Base-by-base conservation (phyloP, 2,113 vertebrate genomes). In the Crocuta crocuta region DNA sequence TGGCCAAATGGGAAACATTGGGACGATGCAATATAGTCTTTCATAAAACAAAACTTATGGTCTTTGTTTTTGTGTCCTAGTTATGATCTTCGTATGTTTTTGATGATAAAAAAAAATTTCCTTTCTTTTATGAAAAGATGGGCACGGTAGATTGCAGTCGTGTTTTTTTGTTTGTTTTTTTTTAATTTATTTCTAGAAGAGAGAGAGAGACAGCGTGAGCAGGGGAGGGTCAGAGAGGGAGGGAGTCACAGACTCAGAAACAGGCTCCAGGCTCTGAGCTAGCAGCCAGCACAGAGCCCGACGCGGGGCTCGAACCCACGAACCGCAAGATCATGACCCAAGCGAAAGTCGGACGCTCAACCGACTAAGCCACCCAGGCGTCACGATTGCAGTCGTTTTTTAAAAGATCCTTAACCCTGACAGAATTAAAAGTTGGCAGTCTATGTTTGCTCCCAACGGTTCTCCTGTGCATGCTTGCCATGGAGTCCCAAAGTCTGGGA, bases 1-100 rank as follows among this genome's bases (percentile, higher is more conserved):
- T 87, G 48, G 89, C 48, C 83, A 94, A 88, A 91, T 68, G 43
- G 94, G 61, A 91, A 83, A 89, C 74, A 66, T 31, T 66, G 76
- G 24, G 31, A 63, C 35, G n/a, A 90, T 63, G 2, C 80, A 63
- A 91, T 13, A 88, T 0, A 82, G 53, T 31, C 85, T 33, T 86
- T 88, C 35, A 68, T 45, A 88, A 70, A 55, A 93, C 21, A 96
- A 79, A 95, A 79, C 66, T 11, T 79, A 70, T 24, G 63, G 28
- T 71, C 19, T 95, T 89, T 81, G 58, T 85, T 93, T 96, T 93
- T 78, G 65, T 76, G 16, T 53, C 88, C 24, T 92, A 83, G 81
- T 91, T 65, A 93, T 33, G 19, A 89, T 24, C 16, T 66, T 71
- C 21, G 11, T 73, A 28, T 9, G 10, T 91, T 78, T 79, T 63